Base-by-base conservation (phyloP, 1,140 invertebrate genomes). In the Portunus trituberculatus region DNA sequence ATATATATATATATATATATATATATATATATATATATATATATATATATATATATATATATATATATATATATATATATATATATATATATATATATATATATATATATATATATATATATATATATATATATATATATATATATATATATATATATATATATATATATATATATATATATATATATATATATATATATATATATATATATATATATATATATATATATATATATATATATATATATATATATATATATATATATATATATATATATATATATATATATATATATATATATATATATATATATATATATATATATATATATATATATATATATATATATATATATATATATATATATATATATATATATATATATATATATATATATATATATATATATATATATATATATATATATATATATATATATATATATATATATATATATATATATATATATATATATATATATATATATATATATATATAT, bases 131-230 rank as follows among this genome's bases (percentile, higher is more conserved):
- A 90, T 45, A 90, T 45, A 90, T 45, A 90, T 45, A 90, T 45
- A 46, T 90, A 89, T 89, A 89, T 45, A 89, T 89, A 45, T 89
- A 45, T 89, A 89, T 31, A 32, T 31, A 90, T 90, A 90, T 3
- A 45, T 90, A 90, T 90, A 90, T 45, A 90, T 90, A 32, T 32
- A 32, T 90, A n/a, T n/a, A 90, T 90, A 90, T 90, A 90, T 48
- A 90, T 45, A 31, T 32, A 32, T 32, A 32, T 90, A 90, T 90
- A 84, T 90, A 90, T 46, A 90, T 90, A 90, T 4, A 90, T 90
- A 32, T 32, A 31, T 90, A 32, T 32, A 32, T 31, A 90, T 46
- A 32, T 90, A 90, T 90, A 90, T 4, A 89, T 45, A 29, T 89
- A 45, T 29, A 45, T 45, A 84, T 84, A 84, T 84, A 84, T 84